phyloP scores from a whole-genome alignment of 2,888 invertebrate species.

The Leucophora obtusa region DNA sequence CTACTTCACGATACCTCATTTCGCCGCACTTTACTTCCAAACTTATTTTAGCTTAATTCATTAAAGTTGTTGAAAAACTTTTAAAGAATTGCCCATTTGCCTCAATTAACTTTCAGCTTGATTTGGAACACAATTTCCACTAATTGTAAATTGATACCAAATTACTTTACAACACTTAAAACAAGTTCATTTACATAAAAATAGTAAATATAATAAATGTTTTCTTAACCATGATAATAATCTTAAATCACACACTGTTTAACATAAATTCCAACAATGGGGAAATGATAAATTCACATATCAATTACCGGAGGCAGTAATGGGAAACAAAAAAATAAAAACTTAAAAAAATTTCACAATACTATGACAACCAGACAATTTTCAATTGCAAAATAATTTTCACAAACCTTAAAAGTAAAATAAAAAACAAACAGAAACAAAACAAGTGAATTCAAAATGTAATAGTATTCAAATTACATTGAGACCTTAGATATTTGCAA shows the following conservation, averaged over 20 bases:
- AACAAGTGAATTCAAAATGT: conserved; percentile 19
- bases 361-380: not conserved
- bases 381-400: not conserved
- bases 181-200: too few species aligned
- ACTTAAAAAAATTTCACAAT: not conserved
- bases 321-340: not conserved
- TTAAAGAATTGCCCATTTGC: too few species aligned
- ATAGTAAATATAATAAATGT: not conserved
- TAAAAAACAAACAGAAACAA: too few species aligned
- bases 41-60: too few species aligned
- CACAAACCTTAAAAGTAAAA: not conserved
- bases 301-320: conserved; percentile 29
- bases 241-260: conserved; percentile 40
- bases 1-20: too few species aligned
- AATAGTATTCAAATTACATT: conserved; percentile 52
- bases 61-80: too few species aligned
- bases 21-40: too few species aligned
- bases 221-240: conserved; percentile 24
- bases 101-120: too few species aligned
- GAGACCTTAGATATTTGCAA: conserved; percentile 52
- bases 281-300: conserved; percentile 34
- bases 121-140: too few species aligned
- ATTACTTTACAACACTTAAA: too few species aligned
- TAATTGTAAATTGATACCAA: too few species aligned
- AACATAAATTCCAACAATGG: conserved; percentile 33